A percentile compares a stretch with the other conserved stretches of the same genome.
Conservation (phyloP, 1,140 invertebrate species). For the Trialeurodes vaporariorum region DNA sequence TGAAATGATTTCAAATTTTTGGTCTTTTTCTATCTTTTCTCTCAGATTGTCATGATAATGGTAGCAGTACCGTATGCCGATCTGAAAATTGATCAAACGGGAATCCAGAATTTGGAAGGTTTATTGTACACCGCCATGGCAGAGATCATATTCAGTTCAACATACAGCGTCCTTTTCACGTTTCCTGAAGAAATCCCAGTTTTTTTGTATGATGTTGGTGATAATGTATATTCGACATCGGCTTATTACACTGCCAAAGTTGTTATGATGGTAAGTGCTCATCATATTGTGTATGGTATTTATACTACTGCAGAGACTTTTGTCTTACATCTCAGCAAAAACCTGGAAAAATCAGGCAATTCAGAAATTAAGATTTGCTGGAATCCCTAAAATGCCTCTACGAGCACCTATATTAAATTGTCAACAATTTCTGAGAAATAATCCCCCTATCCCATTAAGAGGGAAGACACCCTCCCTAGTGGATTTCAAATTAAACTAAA, state of each 20-base stretch:
- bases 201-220: constrained; percentile 50
- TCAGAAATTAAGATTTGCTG: no score
- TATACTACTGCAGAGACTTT: background rate
- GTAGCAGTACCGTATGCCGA: constrained; percentile 45
- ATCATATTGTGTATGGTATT: no score
- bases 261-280: constrained; percentile 48
- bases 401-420: no score
- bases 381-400: no score
- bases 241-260: constrained; percentile 58
- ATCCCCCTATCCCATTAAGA: no score
- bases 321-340: no score
- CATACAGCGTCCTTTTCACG: constrained; percentile 52
- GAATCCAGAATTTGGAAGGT: constrained; percentile 57
- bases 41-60: constrained; percentile 47
- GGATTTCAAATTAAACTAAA: no score
- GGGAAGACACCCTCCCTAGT: no score
- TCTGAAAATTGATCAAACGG: constrained; percentile 39
- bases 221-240: constrained; percentile 46
- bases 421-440: no score
- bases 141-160: constrained; percentile 55
- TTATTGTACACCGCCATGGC: constrained; percentile 51
- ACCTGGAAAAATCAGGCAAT: no score
- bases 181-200: constrained; percentile 55
- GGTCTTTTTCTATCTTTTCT: background rate
- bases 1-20: no score